phyloP scores from a whole-genome alignment of 2,113 vertebrate species.

The Ornithorhynchus anatinus region DNA sequence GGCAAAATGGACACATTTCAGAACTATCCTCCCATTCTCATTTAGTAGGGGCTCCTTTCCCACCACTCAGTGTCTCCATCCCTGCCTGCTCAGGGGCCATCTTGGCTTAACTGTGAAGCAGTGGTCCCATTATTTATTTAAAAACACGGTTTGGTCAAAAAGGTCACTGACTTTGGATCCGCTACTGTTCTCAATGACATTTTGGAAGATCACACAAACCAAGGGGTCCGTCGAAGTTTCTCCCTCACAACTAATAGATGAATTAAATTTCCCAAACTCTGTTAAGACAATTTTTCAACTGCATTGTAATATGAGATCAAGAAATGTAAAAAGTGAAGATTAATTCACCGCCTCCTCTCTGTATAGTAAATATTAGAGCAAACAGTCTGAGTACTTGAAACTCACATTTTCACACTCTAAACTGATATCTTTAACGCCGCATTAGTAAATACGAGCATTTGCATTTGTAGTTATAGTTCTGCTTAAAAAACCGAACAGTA shows the following conservation, averaged over 20 bases:
- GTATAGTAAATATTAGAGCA: no score
- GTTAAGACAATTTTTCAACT: constrained; percentile 3
- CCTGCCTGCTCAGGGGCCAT: no score
- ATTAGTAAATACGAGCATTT: neutral
- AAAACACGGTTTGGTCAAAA: no score
- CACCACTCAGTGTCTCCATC: no score
- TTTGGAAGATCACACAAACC: constrained; percentile 4
- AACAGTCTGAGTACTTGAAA: neutral
- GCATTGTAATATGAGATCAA: neutral
- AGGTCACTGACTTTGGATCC: no score
- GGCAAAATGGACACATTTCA: no score
- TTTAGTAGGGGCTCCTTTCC: no score
- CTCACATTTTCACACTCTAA: neutral
- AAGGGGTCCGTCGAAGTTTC: neutral
- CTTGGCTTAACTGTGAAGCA: no score
- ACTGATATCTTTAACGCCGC: neutral
- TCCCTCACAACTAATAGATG: neutral
- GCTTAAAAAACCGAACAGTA: no score
- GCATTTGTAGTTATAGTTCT: neutral
- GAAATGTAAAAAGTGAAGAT: neutral
- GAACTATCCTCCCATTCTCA: no score
- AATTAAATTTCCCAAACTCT: neutral
- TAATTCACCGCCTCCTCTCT: no score
- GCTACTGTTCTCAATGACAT: neutral
- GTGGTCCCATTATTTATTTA: no score